Percentiles rank a stretch among this genome's conserved stretches.
Conservation (phyloP, 2,113 vertebrate species). For the Colaptes auratus region DNA sequence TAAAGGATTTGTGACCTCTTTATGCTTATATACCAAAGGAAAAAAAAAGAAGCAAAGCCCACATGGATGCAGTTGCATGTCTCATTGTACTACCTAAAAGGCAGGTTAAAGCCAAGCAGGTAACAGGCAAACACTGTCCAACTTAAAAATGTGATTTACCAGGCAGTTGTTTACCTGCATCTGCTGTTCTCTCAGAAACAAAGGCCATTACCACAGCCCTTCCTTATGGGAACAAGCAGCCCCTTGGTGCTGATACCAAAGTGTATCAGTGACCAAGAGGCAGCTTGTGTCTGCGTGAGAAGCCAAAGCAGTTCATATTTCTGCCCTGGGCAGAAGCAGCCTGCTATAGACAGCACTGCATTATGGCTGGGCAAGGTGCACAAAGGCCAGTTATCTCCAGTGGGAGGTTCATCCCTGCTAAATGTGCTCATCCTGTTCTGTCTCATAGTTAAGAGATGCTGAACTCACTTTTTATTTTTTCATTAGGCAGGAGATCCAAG, state of each 20-base stretch:
- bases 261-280: fast-evolving
- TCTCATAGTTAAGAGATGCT: background rate
- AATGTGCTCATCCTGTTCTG: background rate
- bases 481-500: background rate
- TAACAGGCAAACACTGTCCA: background rate
- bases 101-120: background rate
- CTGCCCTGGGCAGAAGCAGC: background rate
- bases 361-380: background rate
- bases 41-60: background rate
- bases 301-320: fast-evolving
- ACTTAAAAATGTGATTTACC: background rate
- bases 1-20: background rate
- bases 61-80: fast-evolving
- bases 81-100: background rate
- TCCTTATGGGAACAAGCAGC: background rate
- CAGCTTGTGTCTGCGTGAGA: fast-evolving
- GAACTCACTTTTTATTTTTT: background rate
- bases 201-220: background rate
- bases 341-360: background rate
- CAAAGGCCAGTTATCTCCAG: background rate
- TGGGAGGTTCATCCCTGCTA: background rate
- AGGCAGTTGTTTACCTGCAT: background rate
- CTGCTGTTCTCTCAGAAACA: background rate
- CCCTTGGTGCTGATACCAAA: fast-evolving
- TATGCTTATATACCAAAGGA: background rate